Conservation (phyloP, 2,888 invertebrate species). For the Trichogramma dendrolimi region DNA sequence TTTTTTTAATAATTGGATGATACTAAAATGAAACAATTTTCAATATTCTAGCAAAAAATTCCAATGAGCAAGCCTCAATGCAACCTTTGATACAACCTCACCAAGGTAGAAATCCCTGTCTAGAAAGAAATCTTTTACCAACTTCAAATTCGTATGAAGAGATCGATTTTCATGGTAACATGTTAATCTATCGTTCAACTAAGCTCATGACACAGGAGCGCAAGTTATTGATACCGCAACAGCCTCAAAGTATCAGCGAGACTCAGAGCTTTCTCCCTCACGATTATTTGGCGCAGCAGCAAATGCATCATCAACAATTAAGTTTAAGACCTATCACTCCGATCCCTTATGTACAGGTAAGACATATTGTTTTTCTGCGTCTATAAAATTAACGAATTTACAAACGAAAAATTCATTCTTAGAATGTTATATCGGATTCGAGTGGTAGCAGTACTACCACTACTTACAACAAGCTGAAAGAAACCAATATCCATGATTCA, state of each 20-base stretch:
- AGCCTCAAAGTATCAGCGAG: conserved; percentile 40
- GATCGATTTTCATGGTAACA: conserved; percentile 51
- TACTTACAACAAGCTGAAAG: conserved; percentile 50
- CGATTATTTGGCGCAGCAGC: conserved; percentile 50
- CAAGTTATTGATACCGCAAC: conserved; percentile 21
- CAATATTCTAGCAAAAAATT: conserved; percentile 54
- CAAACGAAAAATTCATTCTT: conserved; percentile 37
- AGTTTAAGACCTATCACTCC: conserved; percentile 56
- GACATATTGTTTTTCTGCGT: neutral
- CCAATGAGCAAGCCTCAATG: conserved; percentile 53
- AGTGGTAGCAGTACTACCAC: conserved; percentile 25
- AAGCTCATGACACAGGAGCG: conserved; percentile 54
- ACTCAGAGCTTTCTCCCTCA: conserved; percentile 55
- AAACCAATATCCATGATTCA: conserved; percentile 52
- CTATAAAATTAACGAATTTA: neutral
- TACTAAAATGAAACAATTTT: no score
- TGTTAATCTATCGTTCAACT: conserved; percentile 62
- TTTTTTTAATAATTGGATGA: no score
- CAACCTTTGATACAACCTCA: conserved; percentile 66
- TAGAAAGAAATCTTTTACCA: conserved; percentile 69
- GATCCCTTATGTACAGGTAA: conserved; percentile 61
- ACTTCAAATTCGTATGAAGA: conserved; percentile 59
- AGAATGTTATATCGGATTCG: conserved; percentile 63
- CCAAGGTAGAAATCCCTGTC: conserved; percentile 79
- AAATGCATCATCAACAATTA: conserved; percentile 22